Evolutionary conservation across 1,140 invertebrate species (phyloP).

Genomic region (Drosophila malerkotliana): DNA sequence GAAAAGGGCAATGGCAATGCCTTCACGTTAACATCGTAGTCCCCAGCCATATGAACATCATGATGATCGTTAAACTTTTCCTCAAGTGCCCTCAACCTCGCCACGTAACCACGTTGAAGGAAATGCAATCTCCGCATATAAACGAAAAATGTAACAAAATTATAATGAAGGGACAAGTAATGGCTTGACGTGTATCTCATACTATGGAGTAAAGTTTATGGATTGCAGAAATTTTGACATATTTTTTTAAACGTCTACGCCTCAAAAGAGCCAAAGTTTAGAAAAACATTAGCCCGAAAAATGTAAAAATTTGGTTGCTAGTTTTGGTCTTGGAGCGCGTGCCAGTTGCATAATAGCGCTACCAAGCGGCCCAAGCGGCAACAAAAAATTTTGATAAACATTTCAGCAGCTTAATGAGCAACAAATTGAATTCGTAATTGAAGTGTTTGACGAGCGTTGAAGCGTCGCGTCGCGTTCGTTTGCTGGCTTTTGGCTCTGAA

Average conservation of each 20-base stretch:
- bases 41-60: constrained; percentile 9
- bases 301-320: constrained; percentile 14
- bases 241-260: background rate
- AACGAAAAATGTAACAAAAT: constrained; percentile 29
- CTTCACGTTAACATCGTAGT: constrained; percentile 28
- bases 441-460: constrained; percentile 60
- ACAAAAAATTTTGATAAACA: constrained; percentile 74
- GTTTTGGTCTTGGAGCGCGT: constrained; percentile 57
- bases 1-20: constrained; percentile 50
- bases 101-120: constrained; percentile 42
- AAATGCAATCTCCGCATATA: constrained; percentile 40
- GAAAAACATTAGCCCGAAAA: constrained; percentile 39
- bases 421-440: constrained; percentile 77
- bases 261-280: constrained; percentile 19
- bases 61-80: constrained; percentile 42
- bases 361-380: constrained; percentile 21
- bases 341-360: constrained; percentile 64
- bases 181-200: background rate
- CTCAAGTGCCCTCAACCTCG: constrained; percentile 44
- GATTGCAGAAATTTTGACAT: background rate
- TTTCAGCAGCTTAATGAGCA: constrained; percentile 72
- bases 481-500: constrained; percentile 24
- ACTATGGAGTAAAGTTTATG: background rate
- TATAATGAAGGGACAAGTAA: constrained; percentile 18
- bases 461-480: constrained; percentile 14